These are phyloP conservation scores for Hydrolagus affinis DNA, from an alignment of 2,113 vertebrate genomes.

Conservation along the genomic window DNA sequence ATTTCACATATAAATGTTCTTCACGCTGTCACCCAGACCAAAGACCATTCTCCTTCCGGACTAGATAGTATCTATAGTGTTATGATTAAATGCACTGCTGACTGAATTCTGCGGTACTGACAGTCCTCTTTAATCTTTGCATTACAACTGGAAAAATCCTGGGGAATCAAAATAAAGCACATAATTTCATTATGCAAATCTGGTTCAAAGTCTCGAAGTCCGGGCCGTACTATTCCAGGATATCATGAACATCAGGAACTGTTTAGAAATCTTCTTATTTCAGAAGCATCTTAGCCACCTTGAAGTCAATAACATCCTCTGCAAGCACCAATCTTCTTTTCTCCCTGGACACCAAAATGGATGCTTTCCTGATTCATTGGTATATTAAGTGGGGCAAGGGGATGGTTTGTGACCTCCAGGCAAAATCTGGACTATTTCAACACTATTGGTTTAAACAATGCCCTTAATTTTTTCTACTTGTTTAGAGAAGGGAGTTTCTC, in stretches of 20 bases:
- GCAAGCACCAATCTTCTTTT: no score
- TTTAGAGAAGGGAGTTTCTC: neutral
- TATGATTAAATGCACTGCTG: neutral
- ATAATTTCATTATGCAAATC: neutral
- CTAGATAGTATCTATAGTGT: neutral
- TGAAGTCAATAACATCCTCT: neutral
- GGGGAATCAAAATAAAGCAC: slow-evolving; percentile 15
- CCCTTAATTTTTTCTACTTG: no score
- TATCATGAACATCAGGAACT: neutral
- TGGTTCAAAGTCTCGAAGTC: neutral
- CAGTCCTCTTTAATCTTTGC: neutral
- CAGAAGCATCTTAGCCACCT: neutral
- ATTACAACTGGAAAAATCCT: neutral
- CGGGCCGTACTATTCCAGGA: neutral
- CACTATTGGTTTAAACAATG: no score
- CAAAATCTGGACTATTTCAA: no score
- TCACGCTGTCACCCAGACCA: neutral
- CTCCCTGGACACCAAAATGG: no score
- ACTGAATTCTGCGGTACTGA: neutral
- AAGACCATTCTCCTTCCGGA: neutral
- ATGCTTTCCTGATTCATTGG: no score
- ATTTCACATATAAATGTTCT: neutral
- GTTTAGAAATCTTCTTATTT: neutral
- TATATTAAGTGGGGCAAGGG: no score
- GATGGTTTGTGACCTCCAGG: no score